A percentile compares a stretch with the other conserved stretches of the same genome.
Evolutionary conservation across 2,113 vertebrate species (phyloP).

Genomic region (Myiopsitta monachus): DNA sequence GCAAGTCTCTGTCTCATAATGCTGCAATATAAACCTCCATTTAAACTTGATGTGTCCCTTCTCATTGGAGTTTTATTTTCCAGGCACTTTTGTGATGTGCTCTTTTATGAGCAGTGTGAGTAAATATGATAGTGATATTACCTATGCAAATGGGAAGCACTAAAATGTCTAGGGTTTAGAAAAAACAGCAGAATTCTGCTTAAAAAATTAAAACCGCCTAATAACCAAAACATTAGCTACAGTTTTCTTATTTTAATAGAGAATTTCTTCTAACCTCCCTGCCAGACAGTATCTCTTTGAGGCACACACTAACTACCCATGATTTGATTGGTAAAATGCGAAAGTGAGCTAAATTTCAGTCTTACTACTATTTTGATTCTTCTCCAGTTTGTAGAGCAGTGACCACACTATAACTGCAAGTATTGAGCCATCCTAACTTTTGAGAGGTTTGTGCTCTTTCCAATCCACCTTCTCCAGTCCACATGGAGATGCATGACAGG

Average conservation of each 20-base stretch:
- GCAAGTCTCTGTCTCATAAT: conserved; percentile 29
- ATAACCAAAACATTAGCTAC: neutral
- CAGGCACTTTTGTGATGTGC: conserved; percentile 10
- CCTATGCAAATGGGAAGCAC: conserved; percentile 10
- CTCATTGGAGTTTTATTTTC: conserved; percentile 51
- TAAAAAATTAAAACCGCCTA: neutral
- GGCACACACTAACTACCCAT: neutral
- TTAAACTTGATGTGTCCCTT: conserved; percentile 69
- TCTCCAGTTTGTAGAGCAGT: neutral
- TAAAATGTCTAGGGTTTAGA: neutral
- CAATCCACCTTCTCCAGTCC: neutral
- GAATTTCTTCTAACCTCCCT: neutral
- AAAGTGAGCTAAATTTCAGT: neutral
- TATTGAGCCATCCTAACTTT: neutral
- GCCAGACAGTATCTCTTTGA: neutral
- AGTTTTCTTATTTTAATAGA: neutral
- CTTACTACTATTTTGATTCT: neutral
- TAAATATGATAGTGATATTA: conserved; percentile 43
- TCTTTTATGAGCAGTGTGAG: conserved; percentile 40
- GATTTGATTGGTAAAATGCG: neutral
- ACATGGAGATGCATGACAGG: neutral
- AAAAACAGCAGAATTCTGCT: neutral
- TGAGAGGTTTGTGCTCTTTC: neutral
- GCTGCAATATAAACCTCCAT: conserved; percentile 45
- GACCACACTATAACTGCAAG: neutral